Evolutionary conservation across 2,113 vertebrate species (phyloP), one percentile per base, ranked within the genome.

Genomic region (Edolisoma coerulescens): DNA sequence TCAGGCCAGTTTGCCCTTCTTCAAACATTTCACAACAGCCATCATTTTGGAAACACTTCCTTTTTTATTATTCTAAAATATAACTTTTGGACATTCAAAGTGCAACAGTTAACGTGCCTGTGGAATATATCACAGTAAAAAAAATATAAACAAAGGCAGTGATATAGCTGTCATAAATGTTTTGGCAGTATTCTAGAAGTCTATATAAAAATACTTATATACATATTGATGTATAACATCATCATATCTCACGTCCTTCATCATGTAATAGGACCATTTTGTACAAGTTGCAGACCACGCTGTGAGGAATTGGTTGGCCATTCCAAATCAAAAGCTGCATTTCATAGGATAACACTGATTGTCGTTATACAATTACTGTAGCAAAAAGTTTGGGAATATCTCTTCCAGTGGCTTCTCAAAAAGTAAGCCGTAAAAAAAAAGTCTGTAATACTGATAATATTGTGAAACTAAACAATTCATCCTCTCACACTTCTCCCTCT

Each of bases 71-170:
- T 98, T 98, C 97, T 98, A 98, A 98, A 98, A 98, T 98, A 98
- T 98, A 98, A 97, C 94, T 98, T 98, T 97, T 96, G 98, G 97
- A 98, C 98, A 98, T 98, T 98, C 98, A 98, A 98, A 99, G 99
- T 99, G 99, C 99, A 99, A 99, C 98, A 99, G 98, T 98, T 98
- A 98, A 98, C 97, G 97, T 98, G 98, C 98, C 98, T 98, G 98
- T 98, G 98, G 98, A 99, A 97, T 97, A 98, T 97, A 98, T 99
- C 99, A 99, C 98, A 99, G 98, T 99, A 94, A 98, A 98, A 98
- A 98, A 95, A 95, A 89, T 97, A 98, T 98, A 98, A 98, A 98
- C 98, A 98, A 98, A 98, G 99, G 99, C 99, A 99, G 99, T 99
- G 99, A 99, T 98, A 98, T 98, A 99, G 99, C 99, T 99, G 97